Conservation (phyloP, 2,113 vertebrate species). For the Zingel zingel region DNA sequence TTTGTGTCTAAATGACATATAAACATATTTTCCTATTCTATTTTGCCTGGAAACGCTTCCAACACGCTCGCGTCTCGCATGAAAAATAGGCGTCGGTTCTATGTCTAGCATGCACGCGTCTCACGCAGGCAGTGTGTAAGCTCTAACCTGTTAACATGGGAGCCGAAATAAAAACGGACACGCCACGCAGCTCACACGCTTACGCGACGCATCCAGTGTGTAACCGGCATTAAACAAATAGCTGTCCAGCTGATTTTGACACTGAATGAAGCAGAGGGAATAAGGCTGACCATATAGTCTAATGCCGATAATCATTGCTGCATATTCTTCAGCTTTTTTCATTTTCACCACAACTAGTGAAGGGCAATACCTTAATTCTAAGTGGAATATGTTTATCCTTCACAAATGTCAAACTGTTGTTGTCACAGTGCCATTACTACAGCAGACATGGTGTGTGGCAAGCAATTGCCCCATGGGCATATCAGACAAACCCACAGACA, state of each 20-base stretch:
- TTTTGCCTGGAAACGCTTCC: too few species aligned
- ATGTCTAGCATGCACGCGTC: too few species aligned
- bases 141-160: too few species aligned
- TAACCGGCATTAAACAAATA: too few species aligned
- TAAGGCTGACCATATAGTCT: constrained; percentile 9
- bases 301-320: constrained; percentile 28
- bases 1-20: too few species aligned
- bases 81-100: too few species aligned
- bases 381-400: constrained; percentile 72
- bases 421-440: constrained; percentile 51
- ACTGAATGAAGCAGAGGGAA: constrained; percentile 8
- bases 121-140: too few species aligned
- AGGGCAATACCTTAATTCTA: constrained; percentile 49
- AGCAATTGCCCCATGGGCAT: constrained; percentile 62
- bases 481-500: constrained; percentile 45
- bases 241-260: neutral
- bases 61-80: too few species aligned
- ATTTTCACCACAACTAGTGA: constrained; percentile 34
- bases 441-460: constrained; percentile 57
- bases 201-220: too few species aligned
- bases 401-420: constrained; percentile 72
- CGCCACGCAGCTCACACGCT: too few species aligned
- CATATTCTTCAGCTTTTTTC: constrained; percentile 30
- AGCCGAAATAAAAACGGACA: too few species aligned
- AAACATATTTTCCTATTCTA: too few species aligned